A percentile compares a stretch with the other conserved stretches of the same genome.
These are phyloP conservation scores for Fulmarus glacialis DNA, from an alignment of 2,113 vertebrate genomes.

Conservation along the genomic window DNA sequence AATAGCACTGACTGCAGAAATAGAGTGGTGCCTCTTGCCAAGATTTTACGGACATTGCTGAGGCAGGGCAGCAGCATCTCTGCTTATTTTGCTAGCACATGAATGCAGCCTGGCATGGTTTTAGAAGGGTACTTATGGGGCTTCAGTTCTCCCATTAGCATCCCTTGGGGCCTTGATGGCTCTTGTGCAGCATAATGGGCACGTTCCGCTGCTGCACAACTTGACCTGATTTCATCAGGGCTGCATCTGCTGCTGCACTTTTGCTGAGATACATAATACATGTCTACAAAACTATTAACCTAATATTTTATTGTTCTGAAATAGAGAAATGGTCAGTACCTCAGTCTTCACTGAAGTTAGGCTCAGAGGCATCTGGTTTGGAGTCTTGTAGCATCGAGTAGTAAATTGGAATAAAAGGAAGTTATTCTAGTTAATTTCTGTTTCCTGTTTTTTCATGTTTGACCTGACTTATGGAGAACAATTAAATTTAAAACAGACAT, in stretches of 20 bases:
- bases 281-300: neutral
- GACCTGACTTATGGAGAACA: constrained; percentile 8
- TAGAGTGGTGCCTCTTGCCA: neutral
- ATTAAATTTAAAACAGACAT: constrained; percentile 48
- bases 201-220: neutral
- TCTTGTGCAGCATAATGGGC: neutral
- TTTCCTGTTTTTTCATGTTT: constrained; percentile 57
- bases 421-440: constrained; percentile 23
- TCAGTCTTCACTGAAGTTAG: neutral
- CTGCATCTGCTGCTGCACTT: neutral
- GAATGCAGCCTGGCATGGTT: neutral
- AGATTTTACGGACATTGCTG: neutral
- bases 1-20: neutral
- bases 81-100: neutral
- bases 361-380: neutral
- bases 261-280: neutral
- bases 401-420: neutral
- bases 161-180: neutral
- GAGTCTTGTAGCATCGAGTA: neutral
- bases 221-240: neutral
- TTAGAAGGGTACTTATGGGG: neutral
- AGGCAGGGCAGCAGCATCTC: neutral
- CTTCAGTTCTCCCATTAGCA: neutral
- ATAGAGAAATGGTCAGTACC: neutral
- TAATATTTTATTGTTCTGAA: neutral